phyloP scores from a whole-genome alignment of 2,888 invertebrate genomes.

The Drepana falcataria region DNA sequence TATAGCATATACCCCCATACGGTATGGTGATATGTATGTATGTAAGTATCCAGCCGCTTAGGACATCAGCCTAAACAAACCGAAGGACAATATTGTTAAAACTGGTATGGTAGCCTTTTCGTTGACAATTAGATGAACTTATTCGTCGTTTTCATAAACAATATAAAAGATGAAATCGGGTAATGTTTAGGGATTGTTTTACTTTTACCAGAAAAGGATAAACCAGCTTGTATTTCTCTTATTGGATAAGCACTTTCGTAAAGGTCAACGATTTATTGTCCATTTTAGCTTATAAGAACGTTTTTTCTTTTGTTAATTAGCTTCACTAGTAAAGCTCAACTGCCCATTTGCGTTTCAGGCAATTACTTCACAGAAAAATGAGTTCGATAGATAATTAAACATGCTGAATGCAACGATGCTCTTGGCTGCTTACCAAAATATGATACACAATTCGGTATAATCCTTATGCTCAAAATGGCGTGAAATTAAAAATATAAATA shows the following conservation, averaged over 20 bases:
- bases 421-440: slow-evolving; percentile 39
- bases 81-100: too few species aligned
- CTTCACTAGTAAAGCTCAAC: too few species aligned
- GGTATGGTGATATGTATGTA: too few species aligned
- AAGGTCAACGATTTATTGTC: too few species aligned
- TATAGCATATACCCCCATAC: too few species aligned
- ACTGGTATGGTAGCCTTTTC: slow-evolving; percentile 13
- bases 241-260: too few species aligned
- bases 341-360: neutral
- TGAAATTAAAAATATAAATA: slow-evolving; percentile 65
- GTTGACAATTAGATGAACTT: slow-evolving; percentile 2
- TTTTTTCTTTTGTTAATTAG: too few species aligned
- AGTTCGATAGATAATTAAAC: slow-evolving; percentile 24
- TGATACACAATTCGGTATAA: slow-evolving; percentile 39
- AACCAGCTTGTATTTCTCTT: neutral
- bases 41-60: too few species aligned
- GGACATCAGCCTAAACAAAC: too few species aligned
- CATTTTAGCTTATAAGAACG: too few species aligned
- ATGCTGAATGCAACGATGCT: slow-evolving; percentile 17
- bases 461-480: slow-evolving; percentile 38
- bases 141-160: too few species aligned
- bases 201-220: neutral
- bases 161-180: too few species aligned
- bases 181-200: neutral
- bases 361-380: slow-evolving; percentile 9